A percentile compares a stretch with the other conserved stretches of the same genome.
Evolutionary conservation across 2,113 vertebrate genomes (phyloP).

Genomic region (Promerops cafer): DNA sequence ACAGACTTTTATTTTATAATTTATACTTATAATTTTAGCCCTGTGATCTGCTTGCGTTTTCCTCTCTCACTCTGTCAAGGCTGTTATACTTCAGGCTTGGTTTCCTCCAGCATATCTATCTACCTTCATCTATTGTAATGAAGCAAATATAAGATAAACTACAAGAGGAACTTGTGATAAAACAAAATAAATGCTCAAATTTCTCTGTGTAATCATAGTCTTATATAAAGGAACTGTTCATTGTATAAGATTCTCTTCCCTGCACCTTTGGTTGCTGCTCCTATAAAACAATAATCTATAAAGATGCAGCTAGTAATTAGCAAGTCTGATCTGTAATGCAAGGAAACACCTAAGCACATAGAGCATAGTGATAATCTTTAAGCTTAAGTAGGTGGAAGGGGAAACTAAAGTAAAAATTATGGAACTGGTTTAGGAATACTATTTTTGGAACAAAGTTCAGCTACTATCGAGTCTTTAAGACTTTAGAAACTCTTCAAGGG

Average conservation of each 20-base stretch:
- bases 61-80: background rate
- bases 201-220: background rate
- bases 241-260: background rate
- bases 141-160: background rate
- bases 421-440: background rate
- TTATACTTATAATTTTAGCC: background rate
- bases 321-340: background rate
- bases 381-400: background rate
- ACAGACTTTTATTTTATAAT: background rate
- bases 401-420: background rate
- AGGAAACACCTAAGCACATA: rapidly evolving
- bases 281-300: background rate
- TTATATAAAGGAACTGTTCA: background rate
- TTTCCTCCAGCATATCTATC: background rate
- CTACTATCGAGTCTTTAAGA: background rate
- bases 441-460: background rate
- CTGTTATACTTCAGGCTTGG: background rate
- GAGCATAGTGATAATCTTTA: background rate
- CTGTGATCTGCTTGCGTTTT: background rate
- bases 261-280: background rate
- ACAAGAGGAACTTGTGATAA: background rate
- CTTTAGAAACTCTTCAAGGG: background rate
- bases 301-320: background rate
- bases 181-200: background rate
- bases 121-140: background rate